Base-by-base conservation (phyloP, 2,113 vertebrate genomes). In the Pedionomus torquatus region DNA sequence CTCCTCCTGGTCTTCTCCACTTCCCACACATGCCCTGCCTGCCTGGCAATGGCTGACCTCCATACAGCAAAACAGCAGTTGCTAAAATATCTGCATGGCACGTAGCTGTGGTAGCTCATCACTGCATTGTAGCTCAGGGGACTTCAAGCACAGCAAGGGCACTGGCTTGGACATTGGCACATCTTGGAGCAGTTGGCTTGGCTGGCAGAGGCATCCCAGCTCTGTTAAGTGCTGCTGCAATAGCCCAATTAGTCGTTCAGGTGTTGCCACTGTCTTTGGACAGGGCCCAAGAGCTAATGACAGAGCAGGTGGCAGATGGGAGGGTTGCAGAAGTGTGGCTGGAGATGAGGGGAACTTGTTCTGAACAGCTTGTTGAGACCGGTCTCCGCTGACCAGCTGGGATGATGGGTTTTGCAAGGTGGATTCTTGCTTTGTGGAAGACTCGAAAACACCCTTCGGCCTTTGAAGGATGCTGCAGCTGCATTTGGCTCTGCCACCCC, bases 191-290 rank as follows among this genome's bases (percentile, higher is more conserved):
- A 37, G 35, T 28, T 51, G 33, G 60, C 37, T 83, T 15, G 39
- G 68, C 86, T 87, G 80, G 55, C 83, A 86, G 60, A 18, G 1
- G 20, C 0, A 0, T 25, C 68, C 83, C 64, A 30, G 35, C 48
- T 58, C 35, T 92, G 31, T 39, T 44, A 15, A 13, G 43, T 4
- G 0, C 90, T 64, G 80, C 86, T 90, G 92, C 90, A 83, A 41
- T 30, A 70, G 75, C 83, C 74, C 84, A 48, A 10, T 89, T 61
- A 82, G 55, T 44, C 35, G 87, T 51, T 86, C 87, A 96, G 92
- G 96, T 93, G 88, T 95, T 94, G 85, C 79, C 88, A 93, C 76
- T 48, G 60, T 24, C 55, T 16, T 65, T 94, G 95, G 90, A 79
- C 58, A 17, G 0, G 0, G 78, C 71, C 87, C 95, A 92, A n/a